Evolutionary conservation across 2,888 invertebrate genomes (phyloP).

Genomic region (Nineta flava): DNA sequence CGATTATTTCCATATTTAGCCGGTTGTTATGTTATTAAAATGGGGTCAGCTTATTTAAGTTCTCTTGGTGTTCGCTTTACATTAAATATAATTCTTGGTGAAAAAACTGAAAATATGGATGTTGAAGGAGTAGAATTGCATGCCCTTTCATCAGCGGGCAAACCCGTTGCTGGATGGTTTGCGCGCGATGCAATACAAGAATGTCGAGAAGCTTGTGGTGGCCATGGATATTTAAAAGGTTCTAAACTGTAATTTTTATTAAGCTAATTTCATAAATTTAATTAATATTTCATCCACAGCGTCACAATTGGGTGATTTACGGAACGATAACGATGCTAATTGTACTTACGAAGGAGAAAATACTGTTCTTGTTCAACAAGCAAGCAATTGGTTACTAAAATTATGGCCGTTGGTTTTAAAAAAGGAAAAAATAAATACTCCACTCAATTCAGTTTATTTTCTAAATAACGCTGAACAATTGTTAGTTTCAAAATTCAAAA

Average conservation of each 20-base stretch:
- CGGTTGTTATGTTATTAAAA: slow-evolving; percentile 39
- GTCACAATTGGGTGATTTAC: slow-evolving; percentile 53
- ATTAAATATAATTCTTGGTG: slow-evolving; percentile 5
- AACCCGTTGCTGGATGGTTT: slow-evolving; percentile 71
- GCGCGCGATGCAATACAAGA: slow-evolving; percentile 80
- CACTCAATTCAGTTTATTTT: slow-evolving; percentile 49
- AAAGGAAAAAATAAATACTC: slow-evolving; percentile 32
- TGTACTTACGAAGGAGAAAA: slow-evolving; percentile 87
- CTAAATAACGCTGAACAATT: slow-evolving; percentile 36
- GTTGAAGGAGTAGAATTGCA: slow-evolving; percentile 52
- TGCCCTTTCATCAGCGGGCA: slow-evolving; percentile 57
- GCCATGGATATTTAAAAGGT: slow-evolving; percentile 80
- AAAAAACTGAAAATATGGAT: slow-evolving; percentile 19
- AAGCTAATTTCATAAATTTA: too few species aligned
- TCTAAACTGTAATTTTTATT: slow-evolving; percentile 10
- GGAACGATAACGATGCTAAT: slow-evolving; percentile 72
- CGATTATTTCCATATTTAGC: slow-evolving; percentile 55
- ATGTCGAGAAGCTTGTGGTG: slow-evolving; percentile 87
- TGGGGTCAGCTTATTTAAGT: slow-evolving; percentile 41
- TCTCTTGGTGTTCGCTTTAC: slow-evolving; percentile 16
- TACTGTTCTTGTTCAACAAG: slow-evolving; percentile 74
- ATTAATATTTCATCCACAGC: slow-evolving; percentile 36
- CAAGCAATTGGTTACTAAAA: slow-evolving; percentile 68
- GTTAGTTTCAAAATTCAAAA: slow-evolving; percentile 35
- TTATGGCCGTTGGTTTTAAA: slow-evolving; percentile 33